These are phyloP conservation scores for Heliconius nattereri DNA, from an alignment of 1,140 invertebrate species.

Conservation along the genomic window DNA sequence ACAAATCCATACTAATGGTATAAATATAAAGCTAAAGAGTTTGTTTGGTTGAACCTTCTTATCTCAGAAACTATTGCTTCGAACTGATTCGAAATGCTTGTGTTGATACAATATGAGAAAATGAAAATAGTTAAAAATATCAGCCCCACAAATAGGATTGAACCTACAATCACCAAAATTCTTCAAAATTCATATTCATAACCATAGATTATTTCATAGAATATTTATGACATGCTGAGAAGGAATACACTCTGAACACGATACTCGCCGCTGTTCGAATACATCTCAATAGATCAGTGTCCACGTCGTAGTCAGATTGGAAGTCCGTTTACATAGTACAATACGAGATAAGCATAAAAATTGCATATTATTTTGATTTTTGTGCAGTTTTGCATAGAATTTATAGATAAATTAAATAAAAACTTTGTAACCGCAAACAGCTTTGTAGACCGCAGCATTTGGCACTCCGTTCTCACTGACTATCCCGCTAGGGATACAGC, in stretches of 20 bases:
- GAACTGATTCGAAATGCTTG: no score
- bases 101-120: no score
- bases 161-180: not conserved
- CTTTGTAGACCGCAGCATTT: no score
- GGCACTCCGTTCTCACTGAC: no score
- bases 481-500: no score
- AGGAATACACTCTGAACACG: conserved; percentile 12
- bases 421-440: no score
- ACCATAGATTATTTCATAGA: conserved; percentile 12
- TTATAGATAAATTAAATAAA: not conserved
- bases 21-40: no score
- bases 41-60: no score
- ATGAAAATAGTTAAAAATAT: no score
- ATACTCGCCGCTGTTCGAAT: conserved; percentile 27
- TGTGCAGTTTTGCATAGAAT: not conserved
- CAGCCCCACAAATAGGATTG: no score
- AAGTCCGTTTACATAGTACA: not conserved
- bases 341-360: conserved; percentile 3
- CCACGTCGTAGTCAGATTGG: conserved; percentile 25
- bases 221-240: conserved; percentile 14
- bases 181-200: not conserved
- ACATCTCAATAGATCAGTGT: conserved; percentile 34
- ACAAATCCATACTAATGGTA: no score
- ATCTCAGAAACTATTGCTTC: no score
- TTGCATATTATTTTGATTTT: not conserved